Conservation (phyloP, 2,797 vertebrate species). For the Xenentodon cancila region DNA sequence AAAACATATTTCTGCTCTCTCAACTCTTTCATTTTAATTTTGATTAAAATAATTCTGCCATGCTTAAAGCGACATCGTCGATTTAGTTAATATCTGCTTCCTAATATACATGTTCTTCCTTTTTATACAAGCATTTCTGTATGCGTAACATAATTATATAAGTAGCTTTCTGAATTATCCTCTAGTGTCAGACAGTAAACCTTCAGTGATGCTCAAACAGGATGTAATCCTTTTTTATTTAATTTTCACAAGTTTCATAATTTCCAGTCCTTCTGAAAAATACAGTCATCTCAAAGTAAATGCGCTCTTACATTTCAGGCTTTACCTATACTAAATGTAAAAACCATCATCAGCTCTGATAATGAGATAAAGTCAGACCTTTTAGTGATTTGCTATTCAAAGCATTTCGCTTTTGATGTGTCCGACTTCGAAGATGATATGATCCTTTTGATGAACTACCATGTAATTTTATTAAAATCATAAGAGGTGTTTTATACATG, state of each 20-base stretch:
- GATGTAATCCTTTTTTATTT: slow-evolving; percentile 52
- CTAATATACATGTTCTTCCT: neutral
- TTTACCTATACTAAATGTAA: neutral
- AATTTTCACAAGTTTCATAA: slow-evolving; percentile 41
- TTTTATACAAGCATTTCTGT: slow-evolving; percentile 13
- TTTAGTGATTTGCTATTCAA: too few relatives aligned
- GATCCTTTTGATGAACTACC: too few relatives aligned
- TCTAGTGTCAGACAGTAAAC: slow-evolving; percentile 36
- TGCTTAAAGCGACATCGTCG: neutral
- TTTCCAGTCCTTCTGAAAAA: slow-evolving; percentile 15
- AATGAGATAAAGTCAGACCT: too few relatives aligned
- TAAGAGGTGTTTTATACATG: too few relatives aligned
- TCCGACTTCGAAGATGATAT: too few relatives aligned
- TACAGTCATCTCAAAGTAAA: neutral
- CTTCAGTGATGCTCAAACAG: slow-evolving; percentile 46
- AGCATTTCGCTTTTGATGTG: too few relatives aligned
- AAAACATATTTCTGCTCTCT: too few relatives aligned
- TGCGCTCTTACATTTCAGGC: too few relatives aligned
- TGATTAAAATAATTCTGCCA: too few relatives aligned
- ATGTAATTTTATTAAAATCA: too few relatives aligned
- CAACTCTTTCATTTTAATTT: too few relatives aligned
- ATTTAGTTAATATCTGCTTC: slow-evolving; percentile 14
- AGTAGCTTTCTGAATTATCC: slow-evolving; percentile 43
- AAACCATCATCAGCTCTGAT: neutral
- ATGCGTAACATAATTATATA: slow-evolving; percentile 24